Evolutionary conservation across 2,113 vertebrate species (phyloP).

Genomic region (Rissa tridactyla): DNA sequence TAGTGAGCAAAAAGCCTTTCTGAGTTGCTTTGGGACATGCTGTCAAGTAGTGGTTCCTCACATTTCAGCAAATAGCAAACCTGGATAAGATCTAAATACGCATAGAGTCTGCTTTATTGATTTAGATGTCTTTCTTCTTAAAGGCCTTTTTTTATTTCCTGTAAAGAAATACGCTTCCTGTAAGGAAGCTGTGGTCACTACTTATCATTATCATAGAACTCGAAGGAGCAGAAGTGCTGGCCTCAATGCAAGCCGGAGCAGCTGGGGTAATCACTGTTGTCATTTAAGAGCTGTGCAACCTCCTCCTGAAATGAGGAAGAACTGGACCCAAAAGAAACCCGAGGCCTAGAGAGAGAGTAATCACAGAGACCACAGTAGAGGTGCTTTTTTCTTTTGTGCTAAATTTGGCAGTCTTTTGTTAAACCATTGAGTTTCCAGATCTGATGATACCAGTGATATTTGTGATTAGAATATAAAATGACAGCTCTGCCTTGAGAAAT

Average conservation of each 20-base stretch:
- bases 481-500: background rate
- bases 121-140: background rate
- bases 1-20: background rate
- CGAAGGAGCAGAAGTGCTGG: background rate
- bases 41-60: background rate
- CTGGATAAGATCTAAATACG: background rate
- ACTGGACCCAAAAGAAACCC: background rate
- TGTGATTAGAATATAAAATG: background rate
- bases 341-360: background rate
- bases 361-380: background rate
- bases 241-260: background rate
- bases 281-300: background rate
- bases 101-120: background rate
- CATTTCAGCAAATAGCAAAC: background rate
- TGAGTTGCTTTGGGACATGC: background rate
- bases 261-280: background rate
- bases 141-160: background rate
- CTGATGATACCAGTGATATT: background rate
- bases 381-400: background rate
- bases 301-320: background rate
- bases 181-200: background rate
- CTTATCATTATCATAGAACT: background rate
- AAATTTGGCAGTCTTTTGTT: background rate
- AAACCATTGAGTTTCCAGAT: background rate
- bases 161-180: background rate